Evolutionary conservation across 2,113 vertebrate species (phyloP).

Genomic region (Spermophilus dauricus): DNA sequence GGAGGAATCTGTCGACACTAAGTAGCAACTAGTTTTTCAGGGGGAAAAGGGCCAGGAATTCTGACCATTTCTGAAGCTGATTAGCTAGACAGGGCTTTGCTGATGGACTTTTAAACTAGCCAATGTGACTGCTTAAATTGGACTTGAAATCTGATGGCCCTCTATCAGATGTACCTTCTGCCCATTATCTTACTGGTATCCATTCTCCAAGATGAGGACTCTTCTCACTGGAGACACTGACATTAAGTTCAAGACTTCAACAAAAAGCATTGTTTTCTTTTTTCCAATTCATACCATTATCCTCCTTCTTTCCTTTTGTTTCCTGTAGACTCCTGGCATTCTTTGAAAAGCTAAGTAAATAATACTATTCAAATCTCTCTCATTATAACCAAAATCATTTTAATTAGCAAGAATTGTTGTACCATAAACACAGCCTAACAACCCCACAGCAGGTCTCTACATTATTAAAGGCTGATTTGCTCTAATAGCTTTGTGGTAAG

Average conservation of each 20-base stretch:
- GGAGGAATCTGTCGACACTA: background rate
- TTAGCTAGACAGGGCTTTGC: background rate
- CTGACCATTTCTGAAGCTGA: background rate
- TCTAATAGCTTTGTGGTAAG: constrained; percentile 74
- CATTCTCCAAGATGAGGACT: background rate
- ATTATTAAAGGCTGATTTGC: constrained; percentile 74
- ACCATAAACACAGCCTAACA: constrained; percentile 73
- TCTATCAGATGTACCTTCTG: background rate
- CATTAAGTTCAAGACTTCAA: background rate
- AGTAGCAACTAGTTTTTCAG: background rate
- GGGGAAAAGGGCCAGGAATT: background rate
- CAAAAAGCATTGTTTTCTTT: background rate
- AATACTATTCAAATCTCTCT: constrained; percentile 58
- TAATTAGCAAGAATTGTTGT: constrained; percentile 76
- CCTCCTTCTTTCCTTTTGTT: background rate
- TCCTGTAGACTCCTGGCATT: constrained; percentile 53
- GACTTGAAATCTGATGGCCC: background rate
- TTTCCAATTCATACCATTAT: background rate
- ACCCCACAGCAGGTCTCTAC: constrained; percentile 66
- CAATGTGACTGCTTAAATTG: background rate
- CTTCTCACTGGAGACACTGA: background rate
- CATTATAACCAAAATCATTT: constrained; percentile 71
- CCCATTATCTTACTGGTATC: background rate
- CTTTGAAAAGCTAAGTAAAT: constrained; percentile 72
- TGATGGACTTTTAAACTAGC: background rate